Evolutionary conservation across 2,797 vertebrate species (phyloP).

Genomic region (Pseudopleuronectes americanus): DNA sequence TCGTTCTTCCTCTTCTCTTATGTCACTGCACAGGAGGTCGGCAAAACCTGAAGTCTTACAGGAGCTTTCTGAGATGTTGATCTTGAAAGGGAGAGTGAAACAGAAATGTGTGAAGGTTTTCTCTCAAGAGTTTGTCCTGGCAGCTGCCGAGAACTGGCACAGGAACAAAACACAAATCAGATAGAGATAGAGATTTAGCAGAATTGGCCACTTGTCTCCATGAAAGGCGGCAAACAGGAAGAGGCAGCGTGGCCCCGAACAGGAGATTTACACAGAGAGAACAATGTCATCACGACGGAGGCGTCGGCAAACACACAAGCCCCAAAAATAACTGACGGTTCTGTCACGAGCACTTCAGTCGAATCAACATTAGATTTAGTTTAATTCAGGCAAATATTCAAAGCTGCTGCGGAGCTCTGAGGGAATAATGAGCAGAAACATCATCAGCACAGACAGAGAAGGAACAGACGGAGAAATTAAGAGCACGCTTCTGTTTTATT

Average conservation of each 20-base stretch:
- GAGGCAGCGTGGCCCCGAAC: slow-evolving; percentile 50
- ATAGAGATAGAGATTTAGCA: slow-evolving; percentile 33
- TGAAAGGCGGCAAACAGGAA: slow-evolving; percentile 48
- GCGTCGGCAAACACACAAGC: slow-evolving; percentile 28
- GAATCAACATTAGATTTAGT: slow-evolving; percentile 39
- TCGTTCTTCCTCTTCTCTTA: too few species aligned
- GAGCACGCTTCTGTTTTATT: not conserved
- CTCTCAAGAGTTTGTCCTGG: not conserved
- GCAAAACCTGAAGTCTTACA: too few species aligned
- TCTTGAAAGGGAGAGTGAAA: too few species aligned
- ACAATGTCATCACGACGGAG: slow-evolving; percentile 62
- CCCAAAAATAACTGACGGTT: slow-evolving; percentile 63
- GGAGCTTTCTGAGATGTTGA: too few species aligned
- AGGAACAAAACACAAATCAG: slow-evolving; percentile 18
- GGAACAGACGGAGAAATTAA: not conserved
- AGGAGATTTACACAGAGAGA: slow-evolving; percentile 66
- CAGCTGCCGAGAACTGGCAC: slow-evolving; percentile 50
- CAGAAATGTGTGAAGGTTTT: too few species aligned
- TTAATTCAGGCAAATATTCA: slow-evolving; percentile 44
- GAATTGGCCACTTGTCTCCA: slow-evolving; percentile 38
- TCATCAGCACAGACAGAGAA: slow-evolving; percentile 1
- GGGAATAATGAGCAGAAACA: slow-evolving; percentile 22
- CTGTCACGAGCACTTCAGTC: slow-evolving; percentile 53
- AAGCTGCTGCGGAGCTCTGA: slow-evolving; percentile 28
- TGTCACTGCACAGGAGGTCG: too few species aligned